Base-by-base conservation (phyloP, 2,113 vertebrate species). In the Eudyptes chrysolophus region DNA sequence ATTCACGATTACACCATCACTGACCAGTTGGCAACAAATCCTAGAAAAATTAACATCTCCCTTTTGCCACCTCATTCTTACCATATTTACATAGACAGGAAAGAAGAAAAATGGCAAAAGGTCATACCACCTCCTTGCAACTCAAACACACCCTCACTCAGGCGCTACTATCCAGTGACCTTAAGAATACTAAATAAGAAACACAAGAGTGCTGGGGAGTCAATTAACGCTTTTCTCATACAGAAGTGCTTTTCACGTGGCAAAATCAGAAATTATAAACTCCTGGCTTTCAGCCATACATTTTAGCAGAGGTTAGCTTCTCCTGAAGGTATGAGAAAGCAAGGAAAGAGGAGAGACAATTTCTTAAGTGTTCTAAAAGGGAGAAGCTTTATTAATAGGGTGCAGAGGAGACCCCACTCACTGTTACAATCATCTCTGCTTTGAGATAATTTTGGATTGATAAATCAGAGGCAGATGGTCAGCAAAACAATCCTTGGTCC, bases 91-190 rank as follows among this genome's bases (percentile, higher is more conserved):
- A 80, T 3, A 13, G 22, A 38, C 10, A 84, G 8, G 7, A 60
- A 87, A 9, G 32, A 68, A 82, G 18, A n/a, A 74, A 83, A 72
- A 68, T 7, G 5, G 29, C 24, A 76, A 21, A 61, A 66, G 38
- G 36, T 30, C 19, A n/a, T 7, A 57, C 15, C 6, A 38, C 7
- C n/a, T 70, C 62, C 36, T 62, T 34, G 26, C 34, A 46, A 72
- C 26, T 68, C 42, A 84, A 81, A 48, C 27, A 42, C n/a, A 60
- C 0, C 0, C 15, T 32, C 2, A 0, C 20, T 30, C 51, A 38
- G 66, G 9, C 7, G 51, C 26, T 58, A 52, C 40, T 36, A 54
- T 5, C 22, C 61, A 51, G 18, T 7, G 20, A 87, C 17, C 14
- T 89, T 61, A 66, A 38, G n/a, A 79, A 78, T 9, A 25, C 8